These are phyloP conservation scores for Dryobota labecula DNA, from an alignment of 2,888 invertebrate species.

Conservation along the genomic window DNA sequence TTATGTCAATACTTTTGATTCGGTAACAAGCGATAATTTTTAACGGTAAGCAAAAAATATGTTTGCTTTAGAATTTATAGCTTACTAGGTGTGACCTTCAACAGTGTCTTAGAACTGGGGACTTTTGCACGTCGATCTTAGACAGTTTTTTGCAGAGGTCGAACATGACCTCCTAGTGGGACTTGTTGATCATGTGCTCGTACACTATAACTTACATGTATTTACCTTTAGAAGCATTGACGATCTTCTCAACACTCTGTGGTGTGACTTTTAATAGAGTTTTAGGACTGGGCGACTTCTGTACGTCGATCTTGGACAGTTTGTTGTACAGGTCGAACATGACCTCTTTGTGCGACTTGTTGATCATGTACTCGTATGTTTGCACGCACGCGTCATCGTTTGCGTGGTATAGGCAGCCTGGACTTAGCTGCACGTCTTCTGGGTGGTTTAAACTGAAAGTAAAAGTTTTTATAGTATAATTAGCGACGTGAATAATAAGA, in stretches of 20 bases:
- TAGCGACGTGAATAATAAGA: not conserved
- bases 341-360: constrained; percentile 88
- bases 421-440: constrained; percentile 82
- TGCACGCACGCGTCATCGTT: constrained; percentile 81
- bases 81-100: not conserved
- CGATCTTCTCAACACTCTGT: constrained; percentile 87
- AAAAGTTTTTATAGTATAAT: not conserved
- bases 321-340: constrained; percentile 88
- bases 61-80: not conserved
- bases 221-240: constrained; percentile 83
- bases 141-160: too few species aligned
- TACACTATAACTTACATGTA: not conserved
- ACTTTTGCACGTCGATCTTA: too few species aligned
- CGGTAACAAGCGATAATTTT: not conserved
- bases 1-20: not conserved
- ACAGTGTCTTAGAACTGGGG: too few species aligned
- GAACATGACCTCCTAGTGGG: too few species aligned
- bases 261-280: constrained; percentile 85
- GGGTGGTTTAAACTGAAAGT: constrained; percentile 77
- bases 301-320: constrained; percentile 84
- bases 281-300: constrained; percentile 85
- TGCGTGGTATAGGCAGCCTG: constrained; percentile 84
- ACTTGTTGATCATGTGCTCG: too few species aligned
- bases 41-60: not conserved
- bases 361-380: constrained; percentile 87